Conservation (phyloP, 2,797 vertebrate species). For the Lateolabrax maculatus region DNA sequence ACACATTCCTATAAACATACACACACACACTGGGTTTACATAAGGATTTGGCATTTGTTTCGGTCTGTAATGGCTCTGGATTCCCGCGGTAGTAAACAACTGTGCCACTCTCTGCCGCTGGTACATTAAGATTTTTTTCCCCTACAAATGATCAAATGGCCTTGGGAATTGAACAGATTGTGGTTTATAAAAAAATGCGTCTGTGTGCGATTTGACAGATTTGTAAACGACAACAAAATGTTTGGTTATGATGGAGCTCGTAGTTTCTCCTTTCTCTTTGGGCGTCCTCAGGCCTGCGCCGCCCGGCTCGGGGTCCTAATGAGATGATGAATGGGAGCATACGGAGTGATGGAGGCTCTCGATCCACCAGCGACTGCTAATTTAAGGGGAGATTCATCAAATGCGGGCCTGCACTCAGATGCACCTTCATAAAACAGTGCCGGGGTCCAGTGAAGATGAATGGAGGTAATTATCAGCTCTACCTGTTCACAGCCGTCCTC, state of each 20-base stretch:
- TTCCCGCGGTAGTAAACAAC: slow-evolving; percentile 73
- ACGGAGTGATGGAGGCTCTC: slow-evolving; percentile 75
- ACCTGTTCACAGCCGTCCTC: slow-evolving; percentile 65
- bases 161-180: slow-evolving; percentile 74
- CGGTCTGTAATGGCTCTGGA: slow-evolving; percentile 56
- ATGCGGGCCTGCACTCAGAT: slow-evolving; percentile 64
- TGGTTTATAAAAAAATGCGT: slow-evolving; percentile 49
- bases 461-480: slow-evolving; percentile 82
- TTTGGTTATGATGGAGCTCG: slow-evolving; percentile 61
- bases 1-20: slow-evolving; percentile 30
- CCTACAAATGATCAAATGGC: slow-evolving; percentile 61
- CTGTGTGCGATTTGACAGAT: slow-evolving; percentile 61
- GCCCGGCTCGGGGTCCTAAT: slow-evolving; percentile 74
- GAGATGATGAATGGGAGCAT: slow-evolving; percentile 83
- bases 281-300: slow-evolving; percentile 54
- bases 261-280: slow-evolving; percentile 52
- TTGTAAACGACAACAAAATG: slow-evolving; percentile 71
- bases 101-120: slow-evolving; percentile 64
- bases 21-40: slow-evolving; percentile 57
- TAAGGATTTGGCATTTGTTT: slow-evolving; percentile 68
- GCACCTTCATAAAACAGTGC: slow-evolving; percentile 76
- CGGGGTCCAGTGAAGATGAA: slow-evolving; percentile 84
- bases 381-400: slow-evolving; percentile 87
- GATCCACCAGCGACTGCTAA: slow-evolving; percentile 79
- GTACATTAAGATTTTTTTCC: slow-evolving; percentile 67